These are phyloP conservation scores for Heteromormyrus szaboi DNA, from an alignment of 2,797 vertebrate species.

Conservation along the genomic window DNA sequence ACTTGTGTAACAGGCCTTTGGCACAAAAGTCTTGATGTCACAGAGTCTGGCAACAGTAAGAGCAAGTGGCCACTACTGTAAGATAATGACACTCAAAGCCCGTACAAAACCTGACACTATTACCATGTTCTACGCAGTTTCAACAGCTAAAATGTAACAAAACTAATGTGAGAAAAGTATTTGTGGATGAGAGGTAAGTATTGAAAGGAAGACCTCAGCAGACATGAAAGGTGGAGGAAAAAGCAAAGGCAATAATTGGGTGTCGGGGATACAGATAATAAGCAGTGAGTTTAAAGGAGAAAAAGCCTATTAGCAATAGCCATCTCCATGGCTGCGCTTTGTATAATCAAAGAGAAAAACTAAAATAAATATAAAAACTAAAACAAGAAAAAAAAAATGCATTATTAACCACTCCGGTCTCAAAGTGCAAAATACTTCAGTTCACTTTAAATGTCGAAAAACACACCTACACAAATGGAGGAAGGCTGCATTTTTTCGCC, in stretches of 20 bases:
- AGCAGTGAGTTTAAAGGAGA: background rate
- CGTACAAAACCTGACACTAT: background rate
- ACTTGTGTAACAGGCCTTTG: background rate
- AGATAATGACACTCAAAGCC: background rate
- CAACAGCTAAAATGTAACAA: background rate
- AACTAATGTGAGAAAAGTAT: background rate
- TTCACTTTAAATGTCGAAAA: background rate
- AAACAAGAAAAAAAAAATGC: background rate
- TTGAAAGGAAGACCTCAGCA: background rate
- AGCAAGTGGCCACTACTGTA: background rate
- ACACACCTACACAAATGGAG: slow-evolving; percentile 34
- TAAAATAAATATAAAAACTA: background rate
- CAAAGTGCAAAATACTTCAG: slow-evolving; percentile 10
- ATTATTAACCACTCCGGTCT: background rate
- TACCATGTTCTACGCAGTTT: background rate
- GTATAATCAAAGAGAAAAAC: background rate
- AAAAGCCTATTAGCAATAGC: background rate
- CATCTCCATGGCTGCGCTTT: background rate
- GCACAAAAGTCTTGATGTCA: background rate
- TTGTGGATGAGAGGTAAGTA: background rate
- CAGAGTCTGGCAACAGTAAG: background rate
- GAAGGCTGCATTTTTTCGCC: slow-evolving; percentile 39
- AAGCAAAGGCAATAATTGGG: background rate
- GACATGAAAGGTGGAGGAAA: background rate
- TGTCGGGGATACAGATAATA: background rate